Percentiles rank a stretch among this genome's conserved stretches.
Conservation (phyloP, 2,113 vertebrate genomes). For the Chitala chitala region DNA sequence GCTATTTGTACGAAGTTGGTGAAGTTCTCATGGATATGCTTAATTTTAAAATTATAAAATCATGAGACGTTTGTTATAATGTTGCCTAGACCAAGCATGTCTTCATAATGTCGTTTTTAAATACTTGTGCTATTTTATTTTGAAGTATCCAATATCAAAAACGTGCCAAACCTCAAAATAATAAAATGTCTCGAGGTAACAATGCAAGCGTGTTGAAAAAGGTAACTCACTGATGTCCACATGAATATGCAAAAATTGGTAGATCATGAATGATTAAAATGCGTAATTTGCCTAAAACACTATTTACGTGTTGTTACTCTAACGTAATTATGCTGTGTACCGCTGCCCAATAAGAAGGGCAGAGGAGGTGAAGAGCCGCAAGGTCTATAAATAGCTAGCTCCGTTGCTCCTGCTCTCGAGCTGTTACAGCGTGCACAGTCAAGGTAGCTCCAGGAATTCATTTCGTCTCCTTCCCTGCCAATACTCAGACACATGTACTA, state of each 20-base stretch:
- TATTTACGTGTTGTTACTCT: conserved; percentile 19
- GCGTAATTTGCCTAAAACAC: conserved; percentile 13
- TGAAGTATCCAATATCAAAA: too few relatives aligned
- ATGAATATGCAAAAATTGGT: conserved; percentile 9
- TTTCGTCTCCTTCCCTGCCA: not conserved
- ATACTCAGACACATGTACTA: not conserved
- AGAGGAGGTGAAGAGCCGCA: conserved; percentile 4
- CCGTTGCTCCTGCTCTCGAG: not conserved
- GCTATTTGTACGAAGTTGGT: not conserved
- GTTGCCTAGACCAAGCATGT: too few relatives aligned
- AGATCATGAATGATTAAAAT: conserved; percentile 25
- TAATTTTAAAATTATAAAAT: too few relatives aligned
- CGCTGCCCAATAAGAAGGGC: conserved; percentile 3
- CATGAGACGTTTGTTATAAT: too few relatives aligned
- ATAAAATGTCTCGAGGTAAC: not conserved
- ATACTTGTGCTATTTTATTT: too few relatives aligned
- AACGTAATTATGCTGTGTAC: conserved; percentile 15
- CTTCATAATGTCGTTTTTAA: too few relatives aligned
- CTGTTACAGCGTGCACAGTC: conserved; percentile 14
- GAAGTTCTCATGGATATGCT: not conserved
- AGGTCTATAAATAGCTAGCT: conserved; percentile 24
- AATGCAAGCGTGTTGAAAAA: not conserved
- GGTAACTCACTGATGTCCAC: not conserved
- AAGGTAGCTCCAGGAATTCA: not conserved
- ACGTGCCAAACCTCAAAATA: not conserved